phyloP scores from a whole-genome alignment of 35 echinoderm and acorn worm species.

The Lytechinus variegatus region DNA sequence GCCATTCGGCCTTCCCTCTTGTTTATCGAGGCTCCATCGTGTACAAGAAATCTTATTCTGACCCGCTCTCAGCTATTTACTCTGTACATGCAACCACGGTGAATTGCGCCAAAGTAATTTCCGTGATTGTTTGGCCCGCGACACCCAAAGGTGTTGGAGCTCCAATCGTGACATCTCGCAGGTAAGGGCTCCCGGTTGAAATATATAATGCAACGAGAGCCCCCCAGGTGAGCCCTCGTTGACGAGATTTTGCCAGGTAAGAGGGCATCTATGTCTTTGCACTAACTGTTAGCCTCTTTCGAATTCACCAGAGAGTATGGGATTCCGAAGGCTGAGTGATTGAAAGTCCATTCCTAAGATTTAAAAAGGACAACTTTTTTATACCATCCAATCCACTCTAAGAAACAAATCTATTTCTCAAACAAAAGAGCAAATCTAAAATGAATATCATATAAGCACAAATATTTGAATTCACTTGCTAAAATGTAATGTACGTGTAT shows the following conservation, averaged over 20 bases:
- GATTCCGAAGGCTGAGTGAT: background rate
- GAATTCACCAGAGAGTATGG: background rate
- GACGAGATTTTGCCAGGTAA: background rate
- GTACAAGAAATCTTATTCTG: background rate
- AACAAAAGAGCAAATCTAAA: background rate
- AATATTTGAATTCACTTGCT: too few species aligned
- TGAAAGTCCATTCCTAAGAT: background rate
- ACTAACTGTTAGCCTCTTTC: slow-evolving; percentile 1
- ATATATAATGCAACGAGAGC: slow-evolving; percentile 21
- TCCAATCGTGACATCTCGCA: slow-evolving; percentile 17
- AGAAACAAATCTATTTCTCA: background rate
- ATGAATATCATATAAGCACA: background rate
- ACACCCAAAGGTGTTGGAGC: slow-evolving; percentile 14
- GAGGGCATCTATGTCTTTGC: slow-evolving; percentile 27
- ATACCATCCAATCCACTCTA: background rate
- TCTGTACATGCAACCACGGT: slow-evolving; percentile 1
- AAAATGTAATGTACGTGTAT: too few species aligned
- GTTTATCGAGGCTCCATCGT: slow-evolving; percentile 6
- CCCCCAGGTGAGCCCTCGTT: slow-evolving; percentile 29
- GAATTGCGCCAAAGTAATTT: slow-evolving; percentile 54
- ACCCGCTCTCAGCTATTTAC: slow-evolving; percentile 38
- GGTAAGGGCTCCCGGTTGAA: background rate
- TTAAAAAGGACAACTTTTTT: background rate
- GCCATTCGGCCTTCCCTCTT: background rate
- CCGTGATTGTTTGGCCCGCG: slow-evolving; percentile 56